Evolutionary conservation across 2,888 invertebrate species (phyloP), one percentile per base, ranked within the genome.

Genomic region (Hemistola chrysoprasaria): DNA sequence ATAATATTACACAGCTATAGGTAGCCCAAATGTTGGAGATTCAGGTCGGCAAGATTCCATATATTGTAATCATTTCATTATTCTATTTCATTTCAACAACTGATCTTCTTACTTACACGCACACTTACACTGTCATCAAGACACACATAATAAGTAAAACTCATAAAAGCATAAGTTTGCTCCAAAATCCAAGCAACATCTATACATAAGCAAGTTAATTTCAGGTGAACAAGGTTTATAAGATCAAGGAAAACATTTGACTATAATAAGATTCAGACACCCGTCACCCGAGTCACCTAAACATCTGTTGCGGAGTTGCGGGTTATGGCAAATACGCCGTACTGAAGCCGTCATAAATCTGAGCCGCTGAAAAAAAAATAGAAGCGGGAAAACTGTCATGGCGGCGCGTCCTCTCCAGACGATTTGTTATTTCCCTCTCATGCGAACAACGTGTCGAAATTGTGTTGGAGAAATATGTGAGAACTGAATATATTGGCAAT

Each of bases 261-360:
- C 42, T 53, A 26, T 51, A 47, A 53, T 48, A 47, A 48, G 40
- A 45, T 47, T 45, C 24, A 40, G 45, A 48, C 44, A 49, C 32
- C 40, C n/a, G n/a, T n/a, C n/a, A n/a, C n/a, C 28, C 40, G 34
- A 58, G 49, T 55, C 53, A 54, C 52, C 31, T 45, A 53, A 62
- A 71, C 77, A 75, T 71, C 67, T 76, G 77, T 71, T 68, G 65
- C 68, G 22, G n/a, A n/a, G n/a, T 16, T 16, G 16, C 4, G 57
- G 56, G 62, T 56, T 56, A 57, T 56, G 55, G 44, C 56, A 59
- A 62, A 63, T 63, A 62, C 58, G 59, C 56, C 59, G 61, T 16
- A 53, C 65, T 61, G 62, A 53, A 65, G 60, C 63, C 59, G 62
- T 47, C 56, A 73, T 74, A 74, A 74, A 78, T 77, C 73, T 70